phyloP scores from a whole-genome alignment of 2,888 invertebrate species.

The Charanyca ferruginea region DNA sequence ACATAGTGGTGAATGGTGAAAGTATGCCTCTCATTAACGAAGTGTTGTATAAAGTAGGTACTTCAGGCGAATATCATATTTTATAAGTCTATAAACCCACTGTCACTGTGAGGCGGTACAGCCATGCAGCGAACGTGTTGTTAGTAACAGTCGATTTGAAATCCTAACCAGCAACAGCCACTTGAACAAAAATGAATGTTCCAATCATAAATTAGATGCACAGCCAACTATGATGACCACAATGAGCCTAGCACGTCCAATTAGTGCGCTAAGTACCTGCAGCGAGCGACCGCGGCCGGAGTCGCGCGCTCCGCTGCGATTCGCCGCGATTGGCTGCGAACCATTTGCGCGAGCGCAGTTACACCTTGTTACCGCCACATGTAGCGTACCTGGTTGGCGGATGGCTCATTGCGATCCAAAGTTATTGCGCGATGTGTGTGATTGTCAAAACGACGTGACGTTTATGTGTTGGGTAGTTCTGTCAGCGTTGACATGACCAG shows the following conservation, averaged over 20 bases:
- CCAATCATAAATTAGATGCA: conserved; percentile 57
- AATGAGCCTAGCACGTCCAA: conserved; percentile 66
- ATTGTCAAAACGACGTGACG: conserved; percentile 33
- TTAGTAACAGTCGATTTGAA: conserved; percentile 15
- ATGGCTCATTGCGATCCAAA: conserved; percentile 62
- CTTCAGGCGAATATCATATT: background rate
- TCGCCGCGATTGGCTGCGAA: conserved; percentile 70
- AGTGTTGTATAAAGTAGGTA: background rate
- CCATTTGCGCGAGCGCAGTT: conserved; percentile 70
- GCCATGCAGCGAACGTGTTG: conserved; percentile 1
- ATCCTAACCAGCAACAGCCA: conserved; percentile 10
- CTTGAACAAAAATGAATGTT: conserved; percentile 54
- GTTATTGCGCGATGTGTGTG: conserved; percentile 57
- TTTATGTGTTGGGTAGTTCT: conserved; percentile 2
- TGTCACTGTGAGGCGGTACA: background rate
- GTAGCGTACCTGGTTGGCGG: conserved; percentile 70
- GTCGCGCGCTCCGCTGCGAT: conserved; percentile 49
- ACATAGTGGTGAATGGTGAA: no score
- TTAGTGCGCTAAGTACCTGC: conserved; percentile 66
- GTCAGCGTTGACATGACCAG: background rate
- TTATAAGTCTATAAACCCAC: no score
- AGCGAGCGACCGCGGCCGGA: conserved; percentile 49
- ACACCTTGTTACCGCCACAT: conserved; percentile 79
- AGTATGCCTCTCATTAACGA: background rate
- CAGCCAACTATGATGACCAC: conserved; percentile 59